These are phyloP conservation scores for Myanophis thanlyinensis DNA, from an alignment of 2,113 vertebrate species.

Conservation along the genomic window DNA sequence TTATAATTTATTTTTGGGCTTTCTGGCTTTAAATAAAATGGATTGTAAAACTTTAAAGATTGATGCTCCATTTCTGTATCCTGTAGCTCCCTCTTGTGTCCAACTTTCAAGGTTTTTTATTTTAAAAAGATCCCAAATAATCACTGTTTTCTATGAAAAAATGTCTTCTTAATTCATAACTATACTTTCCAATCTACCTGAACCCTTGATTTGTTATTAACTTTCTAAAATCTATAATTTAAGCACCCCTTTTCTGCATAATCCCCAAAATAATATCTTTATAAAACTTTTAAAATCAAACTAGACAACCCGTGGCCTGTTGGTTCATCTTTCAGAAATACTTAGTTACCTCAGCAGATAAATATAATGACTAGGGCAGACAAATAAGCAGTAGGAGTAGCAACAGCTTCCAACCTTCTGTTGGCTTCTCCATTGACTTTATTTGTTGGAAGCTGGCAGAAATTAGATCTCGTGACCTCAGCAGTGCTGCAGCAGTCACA, in stretches of 20 bases:
- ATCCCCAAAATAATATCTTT: neutral
- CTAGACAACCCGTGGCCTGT: neutral
- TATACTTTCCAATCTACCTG: neutral
- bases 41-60: neutral
- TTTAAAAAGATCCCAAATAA: neutral
- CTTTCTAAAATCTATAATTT: neutral
- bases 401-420: neutral
- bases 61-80: neutral
- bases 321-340: neutral
- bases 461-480: neutral
- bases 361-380: neutral
- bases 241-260: neutral
- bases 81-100: neutral
- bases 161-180: neutral
- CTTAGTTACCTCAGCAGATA: neutral
- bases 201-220: neutral
- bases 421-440: neutral
- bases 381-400: neutral
- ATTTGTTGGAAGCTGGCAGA: neutral
- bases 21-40: neutral
- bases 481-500: neutral
- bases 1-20: neutral
- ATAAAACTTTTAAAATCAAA: neutral
- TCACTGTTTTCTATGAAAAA: neutral
- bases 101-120: neutral